A percentile compares a stretch with the other conserved stretches of the same genome.
phyloP scores from a whole-genome alignment of 2,113 vertebrate genomes.

The Silurus meridionalis region DNA sequence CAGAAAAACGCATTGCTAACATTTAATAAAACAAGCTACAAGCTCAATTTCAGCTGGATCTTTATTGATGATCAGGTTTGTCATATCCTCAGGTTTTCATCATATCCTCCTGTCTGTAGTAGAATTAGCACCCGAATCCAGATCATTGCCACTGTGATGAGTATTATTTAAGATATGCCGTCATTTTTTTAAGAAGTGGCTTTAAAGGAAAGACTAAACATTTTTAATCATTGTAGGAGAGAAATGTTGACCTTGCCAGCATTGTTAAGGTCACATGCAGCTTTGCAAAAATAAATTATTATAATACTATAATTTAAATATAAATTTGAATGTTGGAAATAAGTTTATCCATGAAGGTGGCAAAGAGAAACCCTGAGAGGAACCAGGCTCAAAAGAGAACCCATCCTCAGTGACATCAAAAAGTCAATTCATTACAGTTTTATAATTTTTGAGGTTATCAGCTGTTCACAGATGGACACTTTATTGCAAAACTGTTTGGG shows the following conservation, averaged over 20 bases:
- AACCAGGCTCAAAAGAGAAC: too few relatives aligned
- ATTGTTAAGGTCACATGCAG: neutral
- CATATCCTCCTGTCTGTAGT: neutral
- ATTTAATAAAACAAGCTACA: neutral
- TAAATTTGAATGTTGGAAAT: too few relatives aligned
- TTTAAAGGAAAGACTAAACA: neutral
- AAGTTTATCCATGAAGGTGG: too few relatives aligned
- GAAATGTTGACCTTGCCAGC: neutral
- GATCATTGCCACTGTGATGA: neutral
- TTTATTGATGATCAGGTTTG: neutral
- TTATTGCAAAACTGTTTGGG: too few relatives aligned
- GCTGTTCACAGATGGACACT: too few relatives aligned
- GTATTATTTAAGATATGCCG: neutral
- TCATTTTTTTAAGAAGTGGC: neutral
- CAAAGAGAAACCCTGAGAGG: too few relatives aligned
- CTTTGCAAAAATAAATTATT: too few relatives aligned
- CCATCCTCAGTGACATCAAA: too few relatives aligned
- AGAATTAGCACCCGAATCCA: neutral
- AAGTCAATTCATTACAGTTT: too few relatives aligned
- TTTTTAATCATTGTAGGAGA: neutral
- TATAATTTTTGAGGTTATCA: too few relatives aligned
- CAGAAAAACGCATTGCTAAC: neutral
- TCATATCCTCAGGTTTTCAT: neutral
- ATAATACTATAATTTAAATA: too few relatives aligned
- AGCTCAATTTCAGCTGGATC: neutral